Conservation (phyloP, 1,140 invertebrate genomes). For the Drosophila nigrodunni region DNA sequence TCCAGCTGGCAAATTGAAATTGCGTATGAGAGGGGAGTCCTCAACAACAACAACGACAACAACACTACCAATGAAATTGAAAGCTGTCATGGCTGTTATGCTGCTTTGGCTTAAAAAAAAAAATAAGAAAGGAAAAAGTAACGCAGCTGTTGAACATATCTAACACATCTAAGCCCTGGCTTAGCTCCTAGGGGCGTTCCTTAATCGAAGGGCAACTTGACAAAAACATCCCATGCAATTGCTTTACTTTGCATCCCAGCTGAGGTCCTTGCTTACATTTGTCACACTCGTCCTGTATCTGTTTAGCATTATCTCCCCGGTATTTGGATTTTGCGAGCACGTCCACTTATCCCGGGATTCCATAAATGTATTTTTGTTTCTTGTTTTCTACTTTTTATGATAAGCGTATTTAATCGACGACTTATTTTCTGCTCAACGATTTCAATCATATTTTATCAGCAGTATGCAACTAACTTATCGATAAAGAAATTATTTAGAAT, state of each 20-base stretch:
- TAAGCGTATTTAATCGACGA: not conserved
- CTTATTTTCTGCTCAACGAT: not conserved
- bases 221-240: conserved; percentile 38
- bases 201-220: conserved; percentile 8
- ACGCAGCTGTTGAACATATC: conserved; percentile 80
- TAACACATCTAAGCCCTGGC: conserved; percentile 77
- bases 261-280: conserved; percentile 61
- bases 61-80: conserved; percentile 72
- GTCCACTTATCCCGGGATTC: conserved; percentile 71
- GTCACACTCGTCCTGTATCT: conserved; percentile 58
- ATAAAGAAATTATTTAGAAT: too few relatives aligned
- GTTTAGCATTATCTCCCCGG: conserved; percentile 39
- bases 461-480: too few relatives aligned
- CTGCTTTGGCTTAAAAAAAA: conserved; percentile 47
- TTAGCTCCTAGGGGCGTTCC: conserved; percentile 52
- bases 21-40: conserved; percentile 33
- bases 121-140: conserved; percentile 5
- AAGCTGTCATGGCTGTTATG: conserved; percentile 69
- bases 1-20: conserved; percentile 70
- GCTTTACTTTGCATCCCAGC: conserved; percentile 55
- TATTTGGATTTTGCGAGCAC: conserved; percentile 57
- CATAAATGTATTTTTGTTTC: conserved; percentile 18
- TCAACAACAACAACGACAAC: conserved; percentile 6
- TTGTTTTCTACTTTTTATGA: conserved; percentile 1
- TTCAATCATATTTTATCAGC: not conserved